Percentiles rank a stretch among this genome's conserved stretches.
Conservation (phyloP, 2,113 vertebrate genomes). For the Trachemys scripta region DNA sequence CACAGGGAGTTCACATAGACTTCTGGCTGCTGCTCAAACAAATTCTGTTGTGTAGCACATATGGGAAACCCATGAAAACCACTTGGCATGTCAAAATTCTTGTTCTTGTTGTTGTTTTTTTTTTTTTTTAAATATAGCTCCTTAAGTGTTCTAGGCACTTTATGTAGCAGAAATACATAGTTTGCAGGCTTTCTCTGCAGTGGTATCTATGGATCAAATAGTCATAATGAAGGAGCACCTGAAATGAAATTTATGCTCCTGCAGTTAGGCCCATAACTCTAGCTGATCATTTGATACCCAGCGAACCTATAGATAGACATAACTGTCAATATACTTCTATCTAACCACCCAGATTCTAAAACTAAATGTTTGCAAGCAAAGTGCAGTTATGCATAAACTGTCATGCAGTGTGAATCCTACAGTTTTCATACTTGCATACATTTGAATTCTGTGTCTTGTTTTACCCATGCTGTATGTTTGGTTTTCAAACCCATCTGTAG, state of each 20-base stretch:
- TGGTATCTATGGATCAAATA: background rate
- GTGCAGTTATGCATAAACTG: background rate
- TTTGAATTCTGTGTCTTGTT: background rate
- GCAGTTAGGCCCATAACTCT: background rate
- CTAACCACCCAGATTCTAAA: background rate
- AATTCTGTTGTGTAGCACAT: background rate
- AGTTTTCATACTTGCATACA: background rate
- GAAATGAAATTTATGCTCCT: background rate
- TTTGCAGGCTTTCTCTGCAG: background rate
- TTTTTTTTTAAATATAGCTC: background rate
- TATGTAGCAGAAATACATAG: background rate
- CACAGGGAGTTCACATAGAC: background rate
- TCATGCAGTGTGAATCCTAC: background rate
- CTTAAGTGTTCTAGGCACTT: background rate
- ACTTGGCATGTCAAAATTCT: background rate
- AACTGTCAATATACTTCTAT: background rate
- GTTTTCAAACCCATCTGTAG: too few relatives aligned
- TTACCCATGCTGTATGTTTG: too few relatives aligned
- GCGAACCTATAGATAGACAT: rapidly evolving
- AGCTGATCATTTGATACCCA: rapidly evolving
- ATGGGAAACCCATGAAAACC: background rate
- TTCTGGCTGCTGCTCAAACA: background rate
- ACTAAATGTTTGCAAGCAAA: background rate
- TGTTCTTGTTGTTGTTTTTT: background rate
- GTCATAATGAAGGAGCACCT: background rate